Conservation (phyloP, 2,797 vertebrate genomes). For the Artibeus jamaicensis region DNA sequence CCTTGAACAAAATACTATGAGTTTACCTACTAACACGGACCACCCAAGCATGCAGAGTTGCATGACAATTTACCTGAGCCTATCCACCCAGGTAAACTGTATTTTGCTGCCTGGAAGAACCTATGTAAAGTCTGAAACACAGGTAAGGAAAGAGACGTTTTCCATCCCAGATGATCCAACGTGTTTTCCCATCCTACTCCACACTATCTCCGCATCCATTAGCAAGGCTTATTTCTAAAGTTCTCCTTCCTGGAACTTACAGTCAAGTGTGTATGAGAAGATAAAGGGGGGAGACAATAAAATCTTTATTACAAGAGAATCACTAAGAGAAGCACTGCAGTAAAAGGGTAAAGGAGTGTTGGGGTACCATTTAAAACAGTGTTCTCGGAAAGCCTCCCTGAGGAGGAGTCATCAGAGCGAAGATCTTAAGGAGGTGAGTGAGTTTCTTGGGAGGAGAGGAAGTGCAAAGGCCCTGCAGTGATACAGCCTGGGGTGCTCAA, state of each 20-base stretch:
- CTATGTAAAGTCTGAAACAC: neutral
- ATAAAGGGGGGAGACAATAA: neutral
- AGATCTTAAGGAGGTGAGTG: neutral
- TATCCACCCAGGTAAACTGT: neutral
- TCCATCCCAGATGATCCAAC: neutral
- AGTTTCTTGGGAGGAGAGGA: neutral
- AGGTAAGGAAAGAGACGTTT: neutral
- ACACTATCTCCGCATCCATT: neutral
- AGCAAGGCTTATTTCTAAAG: slow-evolving; percentile 29
- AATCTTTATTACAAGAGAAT: neutral
- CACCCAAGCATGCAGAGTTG: neutral
- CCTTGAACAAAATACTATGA: slow-evolving; percentile 14
- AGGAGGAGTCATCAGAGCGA: neutral
- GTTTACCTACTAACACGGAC: neutral
- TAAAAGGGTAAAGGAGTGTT: neutral
- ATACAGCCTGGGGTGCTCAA: neutral
- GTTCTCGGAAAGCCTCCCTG: neutral
- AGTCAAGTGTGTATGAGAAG: neutral
- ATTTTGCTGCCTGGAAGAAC: neutral
- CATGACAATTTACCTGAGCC: neutral
- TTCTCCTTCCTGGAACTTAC: neutral
- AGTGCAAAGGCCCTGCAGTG: neutral
- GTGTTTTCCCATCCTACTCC: neutral
- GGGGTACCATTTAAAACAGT: neutral
- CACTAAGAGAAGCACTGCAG: neutral